Conservation (phyloP, 2,888 invertebrate species). For the Acanthacorydalis orientalis region DNA sequence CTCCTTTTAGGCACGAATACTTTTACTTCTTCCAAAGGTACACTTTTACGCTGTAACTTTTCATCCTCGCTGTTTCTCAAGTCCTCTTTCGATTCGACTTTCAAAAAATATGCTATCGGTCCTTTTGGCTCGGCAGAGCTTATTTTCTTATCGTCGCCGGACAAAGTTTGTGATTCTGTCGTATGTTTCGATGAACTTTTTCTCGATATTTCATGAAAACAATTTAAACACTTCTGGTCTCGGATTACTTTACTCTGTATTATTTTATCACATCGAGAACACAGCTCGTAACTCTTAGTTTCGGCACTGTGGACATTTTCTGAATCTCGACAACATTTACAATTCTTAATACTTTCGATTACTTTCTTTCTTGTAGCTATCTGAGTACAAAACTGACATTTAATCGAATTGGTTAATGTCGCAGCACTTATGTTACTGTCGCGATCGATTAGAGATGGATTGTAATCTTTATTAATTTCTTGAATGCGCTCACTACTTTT, state of each 20-base stretch:
- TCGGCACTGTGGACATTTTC: background rate
- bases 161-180: background rate
- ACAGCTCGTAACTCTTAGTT: too few species aligned
- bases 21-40: constrained; percentile 10
- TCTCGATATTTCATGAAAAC: background rate
- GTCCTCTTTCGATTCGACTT: constrained; percentile 10
- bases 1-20: constrained; percentile 1
- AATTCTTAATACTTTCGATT: background rate
- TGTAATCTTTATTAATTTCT: too few species aligned
- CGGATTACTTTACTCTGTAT: background rate
- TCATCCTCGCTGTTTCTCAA: constrained; percentile 7
- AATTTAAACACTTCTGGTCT: background rate
- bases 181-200: background rate
- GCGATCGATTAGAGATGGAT: too few species aligned
- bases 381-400: background rate
- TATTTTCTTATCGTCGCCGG: constrained; percentile 3
- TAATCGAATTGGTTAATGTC: too few species aligned
- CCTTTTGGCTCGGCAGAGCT: background rate
- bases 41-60: constrained; percentile 1
- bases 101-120: constrained; percentile 12
- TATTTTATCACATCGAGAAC: background rate
- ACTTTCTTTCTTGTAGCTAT: background rate
- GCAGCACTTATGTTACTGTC: too few species aligned
- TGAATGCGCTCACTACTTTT: too few species aligned
- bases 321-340: background rate